Base-by-base conservation (phyloP, 1,140 invertebrate genomes). In the Solenopsis invicta region DNA sequence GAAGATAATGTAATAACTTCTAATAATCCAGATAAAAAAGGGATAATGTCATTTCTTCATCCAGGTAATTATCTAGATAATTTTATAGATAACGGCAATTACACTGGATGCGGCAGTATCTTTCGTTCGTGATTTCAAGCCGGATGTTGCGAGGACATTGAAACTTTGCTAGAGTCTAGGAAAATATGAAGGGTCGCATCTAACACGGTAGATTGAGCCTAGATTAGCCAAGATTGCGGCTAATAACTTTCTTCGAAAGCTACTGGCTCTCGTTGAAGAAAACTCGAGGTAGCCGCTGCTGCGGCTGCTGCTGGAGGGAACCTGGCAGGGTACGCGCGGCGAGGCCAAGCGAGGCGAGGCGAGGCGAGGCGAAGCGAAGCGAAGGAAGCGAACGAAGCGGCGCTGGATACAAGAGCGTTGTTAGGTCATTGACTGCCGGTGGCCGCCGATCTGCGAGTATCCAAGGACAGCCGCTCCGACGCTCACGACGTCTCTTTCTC, bases 381-480 rank as follows among this genome's bases (percentile, higher is more conserved):
- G 90, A 92, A 88, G 82, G 88, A 85, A 82, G 75, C 88, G 88
- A 91, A 34, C 66, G 80, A 71, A 87, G 71, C 62, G 59, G 81
- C 86, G 62, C 80, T 82, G 82, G 87, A 90, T 88, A 90, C 89
- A 89, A 91, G 89, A 89, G 86, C 90, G 90, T 87, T 90, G 88
- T 86, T 94, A 92, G 94, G 94, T 94, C 94, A 94, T 94, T 94
- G 94, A 94, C 94, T 94, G 94, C 88, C 91, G 89, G 92, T 94
- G 93, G 91, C 92, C 93, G 93, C 87, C 93, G 93, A 93, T 94
- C 93, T 92, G 93, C 93, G 94, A 94, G 94, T 88, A 91, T 94
- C 93, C 94, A 94, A 94, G 94, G 94, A 94, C 94, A 94, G 90
- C 94, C 92, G 92, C 92, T 93, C 92, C 87, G 90, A 88, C 86